phyloP scores from a whole-genome alignment of 2,113 vertebrate species.

The Suricata suricatta region DNA sequence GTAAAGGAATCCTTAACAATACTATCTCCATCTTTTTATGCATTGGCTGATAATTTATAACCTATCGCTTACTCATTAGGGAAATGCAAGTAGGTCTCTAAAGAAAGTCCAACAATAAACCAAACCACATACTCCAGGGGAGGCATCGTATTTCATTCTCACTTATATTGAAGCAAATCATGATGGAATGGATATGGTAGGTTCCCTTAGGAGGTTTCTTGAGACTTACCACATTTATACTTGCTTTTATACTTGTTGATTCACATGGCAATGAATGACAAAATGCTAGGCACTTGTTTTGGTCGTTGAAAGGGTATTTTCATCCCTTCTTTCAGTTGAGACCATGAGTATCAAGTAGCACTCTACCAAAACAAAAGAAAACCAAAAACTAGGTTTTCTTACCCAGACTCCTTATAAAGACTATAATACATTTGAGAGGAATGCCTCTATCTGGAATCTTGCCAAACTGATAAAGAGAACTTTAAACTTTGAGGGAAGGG shows the following conservation, averaged over 20 bases:
- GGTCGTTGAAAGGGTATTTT: not conserved
- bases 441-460: not conserved
- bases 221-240: not conserved
- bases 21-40: not conserved
- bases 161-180: not conserved
- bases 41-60: not conserved
- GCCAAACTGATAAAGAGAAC: conserved; percentile 6
- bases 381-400: not conserved
- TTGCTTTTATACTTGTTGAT: not conserved
- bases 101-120: not conserved
- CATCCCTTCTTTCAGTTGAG: conserved; percentile 33
- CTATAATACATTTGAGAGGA: not conserved
- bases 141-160: not conserved
- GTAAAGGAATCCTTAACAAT: not conserved
- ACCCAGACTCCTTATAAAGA: not conserved
- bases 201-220: not conserved
- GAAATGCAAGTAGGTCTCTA: not conserved
- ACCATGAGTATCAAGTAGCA: not conserved
- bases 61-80: not conserved
- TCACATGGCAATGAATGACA: not conserved
- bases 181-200: not conserved
- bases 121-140: not conserved
- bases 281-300: not conserved
- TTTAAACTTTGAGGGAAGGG: not conserved
- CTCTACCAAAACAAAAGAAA: not conserved